Conservation (phyloP, 2,113 vertebrate genomes). For the Tauraco erythrolophus region DNA sequence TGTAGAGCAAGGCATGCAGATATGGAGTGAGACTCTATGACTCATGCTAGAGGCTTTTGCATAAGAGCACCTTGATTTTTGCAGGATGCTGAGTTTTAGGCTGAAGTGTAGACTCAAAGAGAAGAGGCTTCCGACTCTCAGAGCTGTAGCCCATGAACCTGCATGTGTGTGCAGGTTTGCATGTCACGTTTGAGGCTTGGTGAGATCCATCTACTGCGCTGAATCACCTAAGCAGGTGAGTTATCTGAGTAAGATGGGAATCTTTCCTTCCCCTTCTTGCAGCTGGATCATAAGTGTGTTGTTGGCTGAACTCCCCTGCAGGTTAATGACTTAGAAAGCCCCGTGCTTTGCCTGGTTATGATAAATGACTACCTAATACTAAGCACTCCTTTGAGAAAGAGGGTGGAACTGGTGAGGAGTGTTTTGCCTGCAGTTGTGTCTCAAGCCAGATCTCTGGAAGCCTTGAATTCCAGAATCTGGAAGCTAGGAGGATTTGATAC, state of each 20-base stretch:
- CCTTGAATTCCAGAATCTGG: no score
- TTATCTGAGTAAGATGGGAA: background rate
- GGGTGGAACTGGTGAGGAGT: background rate
- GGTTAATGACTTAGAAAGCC: background rate
- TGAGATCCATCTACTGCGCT: background rate
- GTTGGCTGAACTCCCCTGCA: background rate
- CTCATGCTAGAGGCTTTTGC: background rate
- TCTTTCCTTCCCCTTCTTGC: background rate
- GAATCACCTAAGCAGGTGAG: background rate
- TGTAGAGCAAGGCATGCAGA: fast-evolving
- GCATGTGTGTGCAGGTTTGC: background rate
- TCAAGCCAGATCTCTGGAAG: background rate
- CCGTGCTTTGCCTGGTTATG: background rate
- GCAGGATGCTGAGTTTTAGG: background rate
- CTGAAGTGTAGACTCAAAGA: background rate
- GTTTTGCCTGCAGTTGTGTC: background rate
- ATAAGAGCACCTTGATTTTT: background rate
- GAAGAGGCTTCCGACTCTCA: background rate
- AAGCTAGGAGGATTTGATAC: background rate
- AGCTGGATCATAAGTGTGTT: background rate
- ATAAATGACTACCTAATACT: background rate
- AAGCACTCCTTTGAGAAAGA: background rate
- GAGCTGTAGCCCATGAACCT: background rate
- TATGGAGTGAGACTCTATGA: background rate
- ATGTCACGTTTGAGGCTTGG: background rate